phyloP scores from a whole-genome alignment of 2,797 vertebrate genomes.

The Sylvilagus floridanus region DNA sequence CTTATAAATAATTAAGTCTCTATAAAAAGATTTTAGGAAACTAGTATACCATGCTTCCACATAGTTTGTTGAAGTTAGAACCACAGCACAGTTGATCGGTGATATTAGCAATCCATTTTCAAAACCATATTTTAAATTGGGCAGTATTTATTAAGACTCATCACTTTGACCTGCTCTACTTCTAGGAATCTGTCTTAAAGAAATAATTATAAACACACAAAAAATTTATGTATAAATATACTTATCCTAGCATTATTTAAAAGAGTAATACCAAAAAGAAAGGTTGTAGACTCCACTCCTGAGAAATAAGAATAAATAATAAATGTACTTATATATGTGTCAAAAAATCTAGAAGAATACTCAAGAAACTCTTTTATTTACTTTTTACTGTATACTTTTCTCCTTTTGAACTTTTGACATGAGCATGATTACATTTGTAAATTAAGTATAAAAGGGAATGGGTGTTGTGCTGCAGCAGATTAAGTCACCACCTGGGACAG shows the following conservation, averaged over 20 bases:
- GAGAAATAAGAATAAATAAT: background rate
- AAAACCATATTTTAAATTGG: conserved; percentile 19
- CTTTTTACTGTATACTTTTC: background rate
- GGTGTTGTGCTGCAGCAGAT: no score
- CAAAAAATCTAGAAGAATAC: conserved; percentile 13
- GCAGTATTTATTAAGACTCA: conserved; percentile 6
- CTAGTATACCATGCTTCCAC: background rate
- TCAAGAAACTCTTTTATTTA: background rate
- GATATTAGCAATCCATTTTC: background rate
- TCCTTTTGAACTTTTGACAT: conserved; percentile 29
- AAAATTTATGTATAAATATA: conserved; percentile 34
- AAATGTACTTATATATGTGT: background rate
- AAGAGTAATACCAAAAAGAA: background rate
- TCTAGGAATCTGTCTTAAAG: background rate
- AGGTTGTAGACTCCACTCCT: background rate
- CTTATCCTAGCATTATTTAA: background rate
- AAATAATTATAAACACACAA: conserved; percentile 33
- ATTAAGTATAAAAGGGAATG: background rate
- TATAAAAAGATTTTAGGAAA: conserved; percentile 23
- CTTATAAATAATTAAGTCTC: conserved; percentile 32
- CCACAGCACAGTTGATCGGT: background rate
- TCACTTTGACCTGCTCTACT: background rate
- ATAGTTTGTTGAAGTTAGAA: conserved; percentile 11
- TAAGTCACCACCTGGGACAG: no score
- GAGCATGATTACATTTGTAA: conserved; percentile 3